A percentile compares a stretch with the other conserved stretches of the same genome.
Evolutionary conservation across 2,888 invertebrate species (phyloP).

Genomic region (Chymomyza procnemis): DNA sequence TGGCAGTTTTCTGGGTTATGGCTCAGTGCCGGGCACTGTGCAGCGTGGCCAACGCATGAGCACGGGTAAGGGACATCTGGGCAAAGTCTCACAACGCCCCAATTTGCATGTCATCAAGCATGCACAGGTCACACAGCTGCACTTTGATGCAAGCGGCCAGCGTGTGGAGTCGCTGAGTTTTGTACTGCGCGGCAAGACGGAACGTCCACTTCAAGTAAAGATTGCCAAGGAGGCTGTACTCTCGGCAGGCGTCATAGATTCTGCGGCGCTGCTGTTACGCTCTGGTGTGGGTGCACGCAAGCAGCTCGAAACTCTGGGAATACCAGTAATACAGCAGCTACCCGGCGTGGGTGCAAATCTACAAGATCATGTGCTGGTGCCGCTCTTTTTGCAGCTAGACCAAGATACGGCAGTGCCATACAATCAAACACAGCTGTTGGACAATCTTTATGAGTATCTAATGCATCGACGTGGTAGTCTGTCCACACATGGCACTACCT

Average conservation of each 20-base stretch:
- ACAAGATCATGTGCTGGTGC: constrained; percentile 87
- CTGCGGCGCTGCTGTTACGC: constrained; percentile 74
- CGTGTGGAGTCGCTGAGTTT: constrained; percentile 79
- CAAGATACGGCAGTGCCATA: constrained; percentile 28
- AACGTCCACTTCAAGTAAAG: constrained; percentile 43
- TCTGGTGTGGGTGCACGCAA: constrained; percentile 74
- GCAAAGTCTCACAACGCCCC: constrained; percentile 77
- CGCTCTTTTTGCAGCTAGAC: constrained; percentile 77
- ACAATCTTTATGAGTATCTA: constrained; percentile 78
- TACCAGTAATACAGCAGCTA: constrained; percentile 59
- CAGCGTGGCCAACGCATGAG: constrained; percentile 86
- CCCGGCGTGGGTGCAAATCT: constrained; percentile 84
- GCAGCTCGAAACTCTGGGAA: constrained; percentile 52
- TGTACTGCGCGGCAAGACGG: constrained; percentile 79
- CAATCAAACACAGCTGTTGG: constrained; percentile 64
- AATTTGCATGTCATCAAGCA: constrained; percentile 82
- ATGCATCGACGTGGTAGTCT: constrained; percentile 80
- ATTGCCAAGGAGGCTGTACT: constrained; percentile 68
- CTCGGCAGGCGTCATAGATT: constrained; percentile 74
- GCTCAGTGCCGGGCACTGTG: constrained; percentile 79
- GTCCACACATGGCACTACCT: constrained; percentile 72
- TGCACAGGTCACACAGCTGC: constrained; percentile 80
- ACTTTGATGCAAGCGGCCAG: constrained; percentile 78
- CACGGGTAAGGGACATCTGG: constrained; percentile 86
- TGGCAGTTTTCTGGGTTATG: constrained; percentile 79